A percentile compares a stretch with the other conserved stretches of the same genome.
phyloP scores from a whole-genome alignment of 2,113 vertebrate species.

The Eretmochelys imbricata region DNA sequence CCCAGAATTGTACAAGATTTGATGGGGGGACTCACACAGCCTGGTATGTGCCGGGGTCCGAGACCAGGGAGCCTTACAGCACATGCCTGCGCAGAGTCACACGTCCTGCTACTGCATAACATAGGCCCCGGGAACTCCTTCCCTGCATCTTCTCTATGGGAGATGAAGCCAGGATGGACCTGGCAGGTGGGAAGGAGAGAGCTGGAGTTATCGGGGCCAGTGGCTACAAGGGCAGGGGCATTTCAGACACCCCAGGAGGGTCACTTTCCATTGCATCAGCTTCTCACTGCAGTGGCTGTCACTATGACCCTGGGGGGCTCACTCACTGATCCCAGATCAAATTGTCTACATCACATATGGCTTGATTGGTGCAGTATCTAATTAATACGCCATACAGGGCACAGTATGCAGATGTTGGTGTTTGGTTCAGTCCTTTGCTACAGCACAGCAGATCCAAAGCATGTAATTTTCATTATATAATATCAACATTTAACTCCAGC shows the following conservation, averaged over 20 bases:
- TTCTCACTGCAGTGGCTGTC: background rate
- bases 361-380: background rate
- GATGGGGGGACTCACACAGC: background rate
- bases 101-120: too few relatives aligned
- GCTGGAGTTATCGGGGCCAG: background rate
- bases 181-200: background rate
- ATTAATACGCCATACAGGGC: background rate
- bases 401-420: background rate
- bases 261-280: background rate
- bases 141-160: background rate
- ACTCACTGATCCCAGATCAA: background rate
- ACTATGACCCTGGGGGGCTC: background rate
- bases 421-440: background rate
- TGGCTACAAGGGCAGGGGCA: background rate
- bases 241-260: background rate
- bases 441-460: conserved; percentile 17
- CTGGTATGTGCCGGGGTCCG: background rate
- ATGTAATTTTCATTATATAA: conserved; percentile 41
- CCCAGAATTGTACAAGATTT: background rate
- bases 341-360: background rate
- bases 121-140: background rate
- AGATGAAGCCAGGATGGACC: background rate
- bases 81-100: too few relatives aligned
- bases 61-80: too few relatives aligned
- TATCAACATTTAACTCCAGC: conserved; percentile 59